Base-by-base conservation (phyloP, 2,113 vertebrate genomes). In the Cyphomyrus discorhynchus region DNA sequence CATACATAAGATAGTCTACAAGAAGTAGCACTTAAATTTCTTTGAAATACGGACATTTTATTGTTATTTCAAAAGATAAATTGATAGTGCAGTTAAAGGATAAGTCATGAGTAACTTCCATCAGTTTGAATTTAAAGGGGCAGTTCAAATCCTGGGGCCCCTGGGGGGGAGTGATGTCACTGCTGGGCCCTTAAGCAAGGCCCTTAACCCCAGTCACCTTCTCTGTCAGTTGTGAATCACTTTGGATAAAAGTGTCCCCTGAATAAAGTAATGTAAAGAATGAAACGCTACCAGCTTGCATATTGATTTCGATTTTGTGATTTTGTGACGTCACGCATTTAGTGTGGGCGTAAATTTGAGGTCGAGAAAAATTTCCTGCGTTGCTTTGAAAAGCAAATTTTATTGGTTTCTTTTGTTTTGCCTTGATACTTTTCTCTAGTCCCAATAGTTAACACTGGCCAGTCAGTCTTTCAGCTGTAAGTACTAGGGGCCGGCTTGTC, bases 401-500 rank as follows among this genome's bases (percentile, higher is more conserved):
- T 5, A 15, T 11, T 17, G 82, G 82, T 24, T 85, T 5, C 8
- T 85, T 24, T 45, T 46, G 19, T 24, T 49, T 8, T 10, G 17
- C 82, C 47, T 45, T n/a, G 8, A n/a, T 46, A 24, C 1, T 47
- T 35, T 21, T n/a, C 6, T 39, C 21, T 10, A 3, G 17, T 49
- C 82, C 21, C 82, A n/a, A 11, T n/a, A 27, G 46, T 9, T 15
- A 49, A 5, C 24, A 49, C 42, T 47, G 82, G 8, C 8, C 9
- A 5, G 24, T 9, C 82, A 49, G 45, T 91, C 91, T 84, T 74
- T 88, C 70, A 21, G 52, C 93, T 93, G 90, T 94, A 94, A 94
- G 92, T 31, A 31, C 62, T 11, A 70, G 10, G 62, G 62, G 62
- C n/a, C 13, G n/a, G 9, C 3, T 13, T 31, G 8, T n/a, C 11